phyloP scores from a whole-genome alignment of 2,113 vertebrate species.

The Myrmophylax atrothorax region DNA sequence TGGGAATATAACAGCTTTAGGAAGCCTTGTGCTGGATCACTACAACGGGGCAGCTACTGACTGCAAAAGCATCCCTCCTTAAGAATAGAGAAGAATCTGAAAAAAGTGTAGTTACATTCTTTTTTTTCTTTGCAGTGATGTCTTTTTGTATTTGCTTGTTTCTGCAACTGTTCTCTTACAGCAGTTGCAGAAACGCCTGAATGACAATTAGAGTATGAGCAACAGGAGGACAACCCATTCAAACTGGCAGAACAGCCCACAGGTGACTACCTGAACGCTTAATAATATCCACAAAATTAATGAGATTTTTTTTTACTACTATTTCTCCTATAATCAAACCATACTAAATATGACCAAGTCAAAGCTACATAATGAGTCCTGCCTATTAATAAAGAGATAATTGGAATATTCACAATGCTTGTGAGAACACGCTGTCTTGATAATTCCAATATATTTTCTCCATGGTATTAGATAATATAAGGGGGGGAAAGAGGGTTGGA shows the following conservation, averaged over 20 bases:
- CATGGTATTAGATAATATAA: constrained; percentile 37
- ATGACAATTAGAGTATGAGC: constrained; percentile 67
- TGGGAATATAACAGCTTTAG: neutral
- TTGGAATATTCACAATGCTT: constrained; percentile 72
- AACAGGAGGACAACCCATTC: constrained; percentile 72
- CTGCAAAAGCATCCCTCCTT: neutral
- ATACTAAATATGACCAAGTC: constrained; percentile 62
- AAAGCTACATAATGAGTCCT: constrained; percentile 43
- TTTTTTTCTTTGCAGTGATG: neutral
- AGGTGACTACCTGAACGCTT: constrained; percentile 69
- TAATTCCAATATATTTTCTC: constrained; percentile 71
- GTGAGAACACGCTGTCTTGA: constrained; percentile 69
- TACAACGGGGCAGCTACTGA: neutral
- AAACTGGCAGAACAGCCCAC: constrained; percentile 73
- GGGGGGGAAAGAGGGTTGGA: constrained; percentile 38
- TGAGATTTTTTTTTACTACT: neutral
- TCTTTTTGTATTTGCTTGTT: neutral
- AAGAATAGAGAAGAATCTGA: neutral
- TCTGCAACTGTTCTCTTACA: neutral
- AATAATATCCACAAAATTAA: constrained; percentile 69
- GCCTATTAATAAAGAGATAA: constrained; percentile 73
- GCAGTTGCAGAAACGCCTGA: neutral
- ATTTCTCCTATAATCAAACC: constrained; percentile 50
- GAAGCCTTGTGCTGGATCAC: neutral
- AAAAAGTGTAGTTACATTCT: neutral